Conservation (phyloP, 2,888 invertebrate species). For the Anarsia innoxiella region DNA sequence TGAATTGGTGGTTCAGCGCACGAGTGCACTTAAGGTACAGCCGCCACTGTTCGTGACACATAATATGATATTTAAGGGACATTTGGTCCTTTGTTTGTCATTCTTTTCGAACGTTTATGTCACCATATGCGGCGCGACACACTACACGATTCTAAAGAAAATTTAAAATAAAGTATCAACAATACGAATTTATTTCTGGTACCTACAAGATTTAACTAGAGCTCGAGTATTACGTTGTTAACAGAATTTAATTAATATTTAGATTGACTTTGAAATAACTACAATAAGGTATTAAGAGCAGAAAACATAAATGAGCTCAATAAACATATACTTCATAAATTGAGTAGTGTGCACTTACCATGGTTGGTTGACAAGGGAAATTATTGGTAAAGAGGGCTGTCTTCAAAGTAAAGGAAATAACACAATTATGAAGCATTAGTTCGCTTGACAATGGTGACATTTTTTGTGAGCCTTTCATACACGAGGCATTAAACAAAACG, state of each 20-base stretch:
- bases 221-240: no score
- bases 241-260: no score
- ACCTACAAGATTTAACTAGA: background rate
- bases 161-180: no score
- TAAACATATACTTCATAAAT: no score
- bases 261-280: no score
- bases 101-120: slow-evolving; percentile 42
- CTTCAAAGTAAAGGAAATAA: slow-evolving; percentile 64
- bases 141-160: slow-evolving; percentile 33
- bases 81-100: slow-evolving; percentile 60
- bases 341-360: background rate
- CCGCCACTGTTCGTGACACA: no score
- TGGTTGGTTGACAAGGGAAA: slow-evolving; percentile 45
- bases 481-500: slow-evolving; percentile 43
- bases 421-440: slow-evolving; percentile 62
- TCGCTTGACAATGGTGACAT: slow-evolving; percentile 54
- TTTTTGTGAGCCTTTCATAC: slow-evolving; percentile 48
- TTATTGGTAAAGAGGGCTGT: slow-evolving; percentile 46
- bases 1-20: no score
- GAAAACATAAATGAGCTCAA: no score
- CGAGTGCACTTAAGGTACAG: no score
- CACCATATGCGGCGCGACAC: slow-evolving; percentile 33
- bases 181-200: background rate
- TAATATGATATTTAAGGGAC: slow-evolving; percentile 72
- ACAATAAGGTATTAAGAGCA: no score